A percentile compares a stretch with the other conserved stretches of the same genome.
These are phyloP conservation scores for Aplysia californica DNA, from an alignment of 1,140 invertebrate genomes.

Conservation along the genomic window DNA sequence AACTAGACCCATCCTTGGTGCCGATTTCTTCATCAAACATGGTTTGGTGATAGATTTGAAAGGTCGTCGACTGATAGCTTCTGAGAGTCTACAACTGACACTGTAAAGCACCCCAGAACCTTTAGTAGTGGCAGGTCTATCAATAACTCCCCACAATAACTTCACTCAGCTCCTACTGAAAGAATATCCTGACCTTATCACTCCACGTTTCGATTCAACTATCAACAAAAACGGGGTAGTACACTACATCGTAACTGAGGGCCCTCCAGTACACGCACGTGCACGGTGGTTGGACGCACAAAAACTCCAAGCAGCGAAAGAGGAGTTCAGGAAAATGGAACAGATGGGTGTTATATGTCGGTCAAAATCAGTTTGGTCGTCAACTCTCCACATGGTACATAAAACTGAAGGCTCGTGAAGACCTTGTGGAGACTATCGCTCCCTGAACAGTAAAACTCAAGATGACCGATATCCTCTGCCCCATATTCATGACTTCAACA, in stretches of 20 bases:
- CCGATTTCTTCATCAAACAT: background rate
- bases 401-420: background rate
- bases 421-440: background rate
- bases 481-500: constrained; percentile 12
- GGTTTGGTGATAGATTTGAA: background rate
- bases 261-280: background rate
- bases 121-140: background rate
- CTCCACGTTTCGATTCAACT: background rate
- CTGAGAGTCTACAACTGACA: background rate
- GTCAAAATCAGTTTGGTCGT: background rate
- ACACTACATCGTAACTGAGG: too few relatives aligned
- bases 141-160: background rate
- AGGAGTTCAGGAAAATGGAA: background rate
- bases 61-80: background rate
- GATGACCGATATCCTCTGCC: background rate
- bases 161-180: background rate
- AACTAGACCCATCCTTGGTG: background rate
- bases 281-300: background rate
- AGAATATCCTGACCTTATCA: background rate
- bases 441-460: background rate
- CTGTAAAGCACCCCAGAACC: background rate
- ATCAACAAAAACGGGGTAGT: background rate
- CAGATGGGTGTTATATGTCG: background rate
- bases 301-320: background rate
- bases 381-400: background rate